Evolutionary conservation across 2,797 vertebrate genomes (phyloP).

Genomic region (Sternotherus odoratus): DNA sequence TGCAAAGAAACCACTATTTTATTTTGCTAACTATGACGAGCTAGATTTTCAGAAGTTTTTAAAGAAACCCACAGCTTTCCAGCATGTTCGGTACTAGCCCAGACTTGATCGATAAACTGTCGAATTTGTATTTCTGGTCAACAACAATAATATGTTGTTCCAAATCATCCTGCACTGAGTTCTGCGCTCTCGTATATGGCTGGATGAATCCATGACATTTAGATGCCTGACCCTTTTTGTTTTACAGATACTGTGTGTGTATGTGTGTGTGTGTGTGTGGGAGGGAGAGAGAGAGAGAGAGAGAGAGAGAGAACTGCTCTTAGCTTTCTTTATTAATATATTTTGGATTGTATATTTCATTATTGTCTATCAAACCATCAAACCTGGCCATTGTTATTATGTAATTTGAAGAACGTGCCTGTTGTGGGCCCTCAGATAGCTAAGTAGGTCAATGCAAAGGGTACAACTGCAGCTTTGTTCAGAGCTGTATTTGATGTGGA

Average conservation of each 20-base stretch:
- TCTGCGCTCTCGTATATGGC: neutral
- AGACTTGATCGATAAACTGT: neutral
- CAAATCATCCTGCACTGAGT: neutral
- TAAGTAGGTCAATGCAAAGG: neutral
- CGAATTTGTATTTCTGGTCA: neutral
- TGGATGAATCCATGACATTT: neutral
- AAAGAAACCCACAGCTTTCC: neutral
- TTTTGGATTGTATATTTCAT: neutral
- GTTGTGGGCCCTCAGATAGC: neutral
- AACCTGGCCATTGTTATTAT: neutral
- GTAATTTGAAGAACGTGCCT: neutral
- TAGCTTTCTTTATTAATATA: neutral
- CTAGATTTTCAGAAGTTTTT: neutral
- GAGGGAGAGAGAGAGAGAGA: too few species aligned
- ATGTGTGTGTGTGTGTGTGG: neutral
- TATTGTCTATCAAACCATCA: neutral
- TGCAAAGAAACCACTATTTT: neutral
- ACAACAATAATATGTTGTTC: neutral
- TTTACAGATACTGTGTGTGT: neutral
- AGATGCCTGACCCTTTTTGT: neutral
- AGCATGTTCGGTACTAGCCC: neutral
- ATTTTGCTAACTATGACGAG: neutral
- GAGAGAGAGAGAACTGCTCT: neutral
- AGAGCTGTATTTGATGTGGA: neutral
- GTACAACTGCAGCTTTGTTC: neutral